Conservation (phyloP, 2,113 vertebrate species). For the Dendropsophus ebraccatus region DNA sequence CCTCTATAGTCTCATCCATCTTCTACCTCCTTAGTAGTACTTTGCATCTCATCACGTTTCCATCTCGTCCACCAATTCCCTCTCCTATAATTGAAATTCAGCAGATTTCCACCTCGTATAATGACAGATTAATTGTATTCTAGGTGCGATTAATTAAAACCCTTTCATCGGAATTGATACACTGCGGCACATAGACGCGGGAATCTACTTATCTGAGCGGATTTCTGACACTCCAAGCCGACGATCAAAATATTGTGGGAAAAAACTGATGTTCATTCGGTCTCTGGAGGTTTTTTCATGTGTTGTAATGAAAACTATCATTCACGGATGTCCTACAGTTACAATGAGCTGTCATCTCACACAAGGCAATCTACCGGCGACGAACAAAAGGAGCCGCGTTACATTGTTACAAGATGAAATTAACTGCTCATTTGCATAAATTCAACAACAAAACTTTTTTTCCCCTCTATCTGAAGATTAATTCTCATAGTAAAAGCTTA, state of each 20-base stretch:
- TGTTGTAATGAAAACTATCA: slow-evolving; percentile 27
- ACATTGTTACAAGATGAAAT: slow-evolving; percentile 21
- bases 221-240: slow-evolving; percentile 1
- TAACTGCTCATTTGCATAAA: not conserved
- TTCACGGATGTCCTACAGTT: slow-evolving; percentile 3
- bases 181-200: not conserved
- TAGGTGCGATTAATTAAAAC: slow-evolving; percentile 30
- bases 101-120: not conserved
- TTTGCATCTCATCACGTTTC: not conserved
- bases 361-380: not conserved
- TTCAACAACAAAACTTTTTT: not conserved
- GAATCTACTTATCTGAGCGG: slow-evolving; percentile 11
- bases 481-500: not conserved
- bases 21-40: too few species aligned
- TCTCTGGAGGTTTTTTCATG: slow-evolving; percentile 2
- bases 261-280: slow-evolving; percentile 20
- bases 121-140: slow-evolving; percentile 44
- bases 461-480: not conserved
- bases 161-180: not conserved
- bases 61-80: not conserved
- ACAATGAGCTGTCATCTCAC: slow-evolving; percentile 18
- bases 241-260: slow-evolving; percentile 34
- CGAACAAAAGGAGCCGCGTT: slow-evolving; percentile 13
- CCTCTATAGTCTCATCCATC: too few species aligned
- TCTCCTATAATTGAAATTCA: slow-evolving; percentile 20